phyloP scores from a whole-genome alignment of 35 echinoderm and acorn worm species.

The Chiridota heheva region DNA sequence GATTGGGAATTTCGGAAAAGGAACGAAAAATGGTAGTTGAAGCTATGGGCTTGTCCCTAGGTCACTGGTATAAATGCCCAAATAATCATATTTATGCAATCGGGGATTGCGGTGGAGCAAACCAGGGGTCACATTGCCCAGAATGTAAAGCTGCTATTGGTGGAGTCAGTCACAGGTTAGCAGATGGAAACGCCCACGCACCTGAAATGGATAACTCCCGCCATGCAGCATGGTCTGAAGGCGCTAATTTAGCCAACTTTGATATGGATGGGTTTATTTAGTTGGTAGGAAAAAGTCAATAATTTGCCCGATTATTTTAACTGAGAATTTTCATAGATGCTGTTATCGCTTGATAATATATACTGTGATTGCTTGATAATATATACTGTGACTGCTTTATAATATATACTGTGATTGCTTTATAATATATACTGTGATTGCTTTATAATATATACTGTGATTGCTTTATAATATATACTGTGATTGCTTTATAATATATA shows the following conservation, averaged over 20 bases:
- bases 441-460: too few relatives aligned
- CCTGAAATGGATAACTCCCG: constrained; percentile 70
- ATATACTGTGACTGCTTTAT: too few relatives aligned
- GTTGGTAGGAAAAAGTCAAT: too few relatives aligned
- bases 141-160: constrained; percentile 63
- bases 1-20: constrained; percentile 46
- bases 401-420: too few relatives aligned
- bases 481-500: too few relatives aligned
- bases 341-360: too few relatives aligned
- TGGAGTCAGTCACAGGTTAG: constrained; percentile 45
- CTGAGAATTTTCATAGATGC: too few relatives aligned
- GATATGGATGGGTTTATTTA: constrained; percentile 18
- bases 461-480: too few relatives aligned
- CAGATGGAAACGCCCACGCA: constrained; percentile 47
- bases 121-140: constrained; percentile 43
- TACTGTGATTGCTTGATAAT: too few relatives aligned
- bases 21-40: constrained; percentile 62
- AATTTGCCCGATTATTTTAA: too few relatives aligned
- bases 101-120: constrained; percentile 80
- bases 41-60: constrained; percentile 55
- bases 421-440: too few relatives aligned
- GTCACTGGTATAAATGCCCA: constrained; percentile 82
- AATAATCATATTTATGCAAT: constrained; percentile 80
- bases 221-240: constrained; percentile 73
- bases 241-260: constrained; percentile 50